phyloP scores from a whole-genome alignment of 2,888 invertebrate genomes.

The Heliconius erato region DNA sequence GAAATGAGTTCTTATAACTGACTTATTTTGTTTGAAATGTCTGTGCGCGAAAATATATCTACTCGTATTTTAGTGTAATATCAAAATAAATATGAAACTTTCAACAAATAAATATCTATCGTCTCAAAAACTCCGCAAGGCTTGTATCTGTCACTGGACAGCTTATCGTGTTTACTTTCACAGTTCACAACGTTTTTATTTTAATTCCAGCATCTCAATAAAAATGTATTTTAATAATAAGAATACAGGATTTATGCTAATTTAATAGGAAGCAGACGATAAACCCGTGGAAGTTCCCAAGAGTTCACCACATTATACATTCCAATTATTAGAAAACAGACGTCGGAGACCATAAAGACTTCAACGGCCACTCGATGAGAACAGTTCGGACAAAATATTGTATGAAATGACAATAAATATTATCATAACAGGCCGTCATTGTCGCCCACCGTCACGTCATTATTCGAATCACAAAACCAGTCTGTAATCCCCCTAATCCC shows the following conservation, averaged over 20 bases:
- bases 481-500: slow-evolving; percentile 81
- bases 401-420: slow-evolving; percentile 73
- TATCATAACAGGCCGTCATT: slow-evolving; percentile 81
- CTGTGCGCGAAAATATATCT: not conserved
- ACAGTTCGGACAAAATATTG: slow-evolving; percentile 72
- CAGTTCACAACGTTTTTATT: not conserved
- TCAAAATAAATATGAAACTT: not conserved
- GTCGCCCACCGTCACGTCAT: slow-evolving; percentile 77
- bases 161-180: slow-evolving; percentile 4
- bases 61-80: not conserved
- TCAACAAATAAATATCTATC: not conserved
- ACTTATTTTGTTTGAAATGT: no score
- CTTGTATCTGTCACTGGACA: slow-evolving; percentile 1
- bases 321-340: slow-evolving; percentile 61
- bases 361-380: slow-evolving; percentile 61
- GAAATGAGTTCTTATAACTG: no score
- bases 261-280: slow-evolving; percentile 22
- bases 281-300: slow-evolving; percentile 47
- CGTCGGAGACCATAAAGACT: slow-evolving; percentile 56
- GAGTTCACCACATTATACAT: slow-evolving; percentile 60
- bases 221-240: slow-evolving; percentile 21
- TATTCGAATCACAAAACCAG: slow-evolving; percentile 84
- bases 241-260: slow-evolving; percentile 6
- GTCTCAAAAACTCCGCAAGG: not conserved
- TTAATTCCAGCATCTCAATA: not conserved